These are phyloP conservation scores for Catocala fraxini DNA, from an alignment of 2,888 invertebrate genomes.

Conservation along the genomic window DNA sequence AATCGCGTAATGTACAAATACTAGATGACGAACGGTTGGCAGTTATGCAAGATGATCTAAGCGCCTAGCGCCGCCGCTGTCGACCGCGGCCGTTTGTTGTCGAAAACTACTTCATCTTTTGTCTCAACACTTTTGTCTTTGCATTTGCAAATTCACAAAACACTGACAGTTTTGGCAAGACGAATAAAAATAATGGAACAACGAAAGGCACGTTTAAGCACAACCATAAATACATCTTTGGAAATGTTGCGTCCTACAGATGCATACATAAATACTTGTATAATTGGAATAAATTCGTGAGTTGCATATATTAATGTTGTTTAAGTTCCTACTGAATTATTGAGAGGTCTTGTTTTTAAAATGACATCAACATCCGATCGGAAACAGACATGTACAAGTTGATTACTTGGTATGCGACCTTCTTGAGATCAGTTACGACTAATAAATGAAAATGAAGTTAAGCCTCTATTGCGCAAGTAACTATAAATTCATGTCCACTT, in stretches of 20 bases:
- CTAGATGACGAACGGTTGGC: slow-evolving; percentile 28
- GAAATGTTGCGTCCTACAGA: slow-evolving; percentile 20
- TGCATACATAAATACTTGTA: slow-evolving; percentile 34
- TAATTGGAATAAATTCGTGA: slow-evolving; percentile 24
- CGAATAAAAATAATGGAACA: slow-evolving; percentile 22
- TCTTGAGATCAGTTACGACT: slow-evolving; percentile 46
- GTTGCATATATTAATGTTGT: slow-evolving; percentile 2
- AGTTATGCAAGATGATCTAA: slow-evolving; percentile 67
- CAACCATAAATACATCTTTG: slow-evolving; percentile 29
- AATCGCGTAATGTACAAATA: slow-evolving; percentile 65
- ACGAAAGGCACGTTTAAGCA: slow-evolving; percentile 28
- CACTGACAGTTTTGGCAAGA: slow-evolving; percentile 29
- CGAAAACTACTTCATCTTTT: slow-evolving; percentile 16
- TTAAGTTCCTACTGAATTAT: slow-evolving; percentile 4
- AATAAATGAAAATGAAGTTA: slow-evolving; percentile 49
- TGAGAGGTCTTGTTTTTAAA: slow-evolving; percentile 24
- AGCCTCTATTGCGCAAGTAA: slow-evolving; percentile 34
- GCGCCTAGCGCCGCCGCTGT: slow-evolving; percentile 29
- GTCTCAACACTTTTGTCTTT: slow-evolving; percentile 18
- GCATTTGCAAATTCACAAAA: slow-evolving; percentile 3
- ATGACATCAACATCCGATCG: slow-evolving; percentile 52
- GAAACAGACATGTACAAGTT: slow-evolving; percentile 30
- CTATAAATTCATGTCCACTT: slow-evolving; percentile 32
- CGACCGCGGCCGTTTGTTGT: not conserved
- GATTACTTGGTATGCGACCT: slow-evolving; percentile 55